Percentiles rank a stretch among this genome's conserved stretches.
phyloP scores from a whole-genome alignment of 2,113 vertebrate species.

The Lethenteron camtschaticum region DNA sequence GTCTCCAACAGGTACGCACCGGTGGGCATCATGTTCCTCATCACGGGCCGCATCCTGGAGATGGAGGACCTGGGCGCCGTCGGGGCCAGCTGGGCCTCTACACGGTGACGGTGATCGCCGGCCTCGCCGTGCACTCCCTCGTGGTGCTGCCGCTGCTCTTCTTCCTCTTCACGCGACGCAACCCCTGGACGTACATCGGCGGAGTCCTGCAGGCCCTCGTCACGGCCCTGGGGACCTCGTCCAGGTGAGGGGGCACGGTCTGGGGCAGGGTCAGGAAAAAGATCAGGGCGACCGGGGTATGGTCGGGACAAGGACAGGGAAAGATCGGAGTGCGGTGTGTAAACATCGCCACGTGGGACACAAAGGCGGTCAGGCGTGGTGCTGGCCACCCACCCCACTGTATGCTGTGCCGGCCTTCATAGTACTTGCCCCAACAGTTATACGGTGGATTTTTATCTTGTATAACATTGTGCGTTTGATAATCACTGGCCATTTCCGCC shows the following conservation, averaged over 20 bases:
- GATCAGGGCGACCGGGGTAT: too few species aligned
- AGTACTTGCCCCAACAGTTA: not conserved
- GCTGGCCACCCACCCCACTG: too few species aligned
- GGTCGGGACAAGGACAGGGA: too few species aligned
- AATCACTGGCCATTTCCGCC: too few species aligned
- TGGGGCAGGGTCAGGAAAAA: too few species aligned
- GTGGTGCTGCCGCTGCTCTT: conserved; percentile 63
- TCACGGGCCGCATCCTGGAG: conserved; percentile 85
- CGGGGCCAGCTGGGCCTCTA: conserved; percentile 90
- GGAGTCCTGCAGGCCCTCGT: conserved; percentile 77
- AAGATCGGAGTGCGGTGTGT: too few species aligned
- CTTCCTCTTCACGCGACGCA: conserved; percentile 61
- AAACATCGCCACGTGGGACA: too few species aligned
- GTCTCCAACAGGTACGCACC: conserved; percentile 52
- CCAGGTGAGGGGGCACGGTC: conserved; percentile 31
- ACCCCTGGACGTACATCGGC: conserved; percentile 57
- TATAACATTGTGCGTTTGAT: too few species aligned
- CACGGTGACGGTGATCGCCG: conserved; percentile 58
- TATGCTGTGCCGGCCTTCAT: not conserved
- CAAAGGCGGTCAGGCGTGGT: too few species aligned
- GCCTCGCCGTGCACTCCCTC: conserved; percentile 64
- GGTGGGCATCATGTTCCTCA: conserved; percentile 78
- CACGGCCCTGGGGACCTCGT: conserved; percentile 77
- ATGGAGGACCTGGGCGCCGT: conserved; percentile 72
- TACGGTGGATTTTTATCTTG: not conserved